Evolutionary conservation across 2,797 vertebrate genomes (phyloP).

Genomic region (Bryconaethiops microstoma): DNA sequence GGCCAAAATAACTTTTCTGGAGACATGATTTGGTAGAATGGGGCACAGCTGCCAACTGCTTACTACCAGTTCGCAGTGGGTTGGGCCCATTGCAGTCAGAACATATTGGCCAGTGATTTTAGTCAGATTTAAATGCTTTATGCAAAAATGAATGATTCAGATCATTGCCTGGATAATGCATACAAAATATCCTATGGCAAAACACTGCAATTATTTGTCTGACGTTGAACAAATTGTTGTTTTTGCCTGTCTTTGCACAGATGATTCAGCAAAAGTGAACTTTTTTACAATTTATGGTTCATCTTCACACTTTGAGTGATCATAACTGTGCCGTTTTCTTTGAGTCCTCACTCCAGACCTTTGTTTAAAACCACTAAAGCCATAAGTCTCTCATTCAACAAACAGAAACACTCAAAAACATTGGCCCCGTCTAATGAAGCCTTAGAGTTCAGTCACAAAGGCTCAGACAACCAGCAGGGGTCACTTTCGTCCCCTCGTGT

Average conservation of each 20-base stretch:
- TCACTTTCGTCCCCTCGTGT: slow-evolving; percentile 72
- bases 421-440: not conserved
- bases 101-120: not conserved
- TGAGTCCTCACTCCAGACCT: no score
- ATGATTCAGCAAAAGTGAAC: no score
- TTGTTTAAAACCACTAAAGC: no score
- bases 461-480: slow-evolving; percentile 74
- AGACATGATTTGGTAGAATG: slow-evolving; percentile 18
- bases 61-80: not conserved
- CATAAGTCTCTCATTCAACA: no score
- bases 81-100: not conserved
- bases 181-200: not conserved
- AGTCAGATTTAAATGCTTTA: not conserved
- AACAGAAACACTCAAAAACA: no score
- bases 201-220: not conserved
- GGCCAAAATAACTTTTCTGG: slow-evolving; percentile 48
- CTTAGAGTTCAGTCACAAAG: slow-evolving; percentile 15
- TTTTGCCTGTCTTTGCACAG: not conserved
- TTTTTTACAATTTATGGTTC: no score
- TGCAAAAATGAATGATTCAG: not conserved
- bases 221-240: not conserved
- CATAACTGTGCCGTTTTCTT: no score
- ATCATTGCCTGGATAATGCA: not conserved
- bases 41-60: not conserved
- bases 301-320: no score